Percentiles rank a stretch among this genome's conserved stretches.
phyloP scores from a whole-genome alignment of 2,888 invertebrate genomes.

The Lasioglossum leucozonium region DNA sequence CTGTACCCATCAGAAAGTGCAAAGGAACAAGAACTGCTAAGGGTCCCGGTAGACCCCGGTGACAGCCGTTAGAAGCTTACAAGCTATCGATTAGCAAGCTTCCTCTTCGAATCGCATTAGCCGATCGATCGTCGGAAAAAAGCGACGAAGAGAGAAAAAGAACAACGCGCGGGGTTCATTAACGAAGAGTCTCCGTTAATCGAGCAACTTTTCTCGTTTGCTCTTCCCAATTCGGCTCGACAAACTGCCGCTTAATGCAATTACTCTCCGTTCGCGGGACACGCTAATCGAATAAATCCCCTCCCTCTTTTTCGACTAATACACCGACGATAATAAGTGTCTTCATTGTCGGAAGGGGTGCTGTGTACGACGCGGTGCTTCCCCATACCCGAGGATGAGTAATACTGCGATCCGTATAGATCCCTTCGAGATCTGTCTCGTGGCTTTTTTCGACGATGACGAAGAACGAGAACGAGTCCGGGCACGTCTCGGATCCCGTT shows the following conservation, averaged over 20 bases:
- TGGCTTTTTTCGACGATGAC: neutral
- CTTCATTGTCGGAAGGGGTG: constrained; percentile 37
- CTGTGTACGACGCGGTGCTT: neutral
- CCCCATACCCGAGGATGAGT: constrained; percentile 1
- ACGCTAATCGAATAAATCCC: constrained; percentile 69
- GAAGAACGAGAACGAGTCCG: neutral
- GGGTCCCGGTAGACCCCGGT: neutral
- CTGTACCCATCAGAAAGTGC: neutral
- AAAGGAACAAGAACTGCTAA: neutral
- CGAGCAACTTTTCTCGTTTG: constrained; percentile 68
- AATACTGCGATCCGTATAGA: neutral
- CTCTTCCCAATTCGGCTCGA: constrained; percentile 65
- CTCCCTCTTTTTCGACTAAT: constrained; percentile 65
- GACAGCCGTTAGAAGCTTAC: neutral
- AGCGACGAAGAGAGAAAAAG: neutral
- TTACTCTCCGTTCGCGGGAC: constrained; percentile 52
- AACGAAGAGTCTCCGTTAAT: constrained; percentile 33
- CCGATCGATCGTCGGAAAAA: neutral
- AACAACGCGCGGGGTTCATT: neutral
- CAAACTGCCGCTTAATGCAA: constrained; percentile 67
- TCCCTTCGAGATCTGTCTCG: neutral
- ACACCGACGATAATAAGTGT: constrained; percentile 63
- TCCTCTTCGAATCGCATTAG: neutral
- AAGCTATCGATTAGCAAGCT: neutral
- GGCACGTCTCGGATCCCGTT: constrained; percentile 17